phyloP scores from a whole-genome alignment of 2,888 invertebrate species.

The Galerucella nymphaeae region DNA sequence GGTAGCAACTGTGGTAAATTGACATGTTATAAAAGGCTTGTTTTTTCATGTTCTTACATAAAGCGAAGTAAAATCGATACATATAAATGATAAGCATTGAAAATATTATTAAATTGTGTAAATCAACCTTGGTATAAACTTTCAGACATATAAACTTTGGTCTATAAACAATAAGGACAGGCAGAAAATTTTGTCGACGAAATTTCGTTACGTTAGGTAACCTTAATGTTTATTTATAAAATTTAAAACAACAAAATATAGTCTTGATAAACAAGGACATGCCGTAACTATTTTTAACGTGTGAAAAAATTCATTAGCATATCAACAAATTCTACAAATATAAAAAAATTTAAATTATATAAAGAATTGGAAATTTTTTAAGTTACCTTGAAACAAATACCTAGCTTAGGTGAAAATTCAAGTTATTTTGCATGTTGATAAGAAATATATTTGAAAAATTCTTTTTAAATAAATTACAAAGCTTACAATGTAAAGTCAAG shows the following conservation, averaged over 20 bases:
- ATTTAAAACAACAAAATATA: conserved; percentile 10
- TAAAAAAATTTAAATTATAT: no score
- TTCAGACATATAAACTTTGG: conserved; percentile 16
- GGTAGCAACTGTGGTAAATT: background rate
- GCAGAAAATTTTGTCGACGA: conserved; percentile 10
- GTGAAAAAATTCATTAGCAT: no score
- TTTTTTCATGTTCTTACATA: background rate
- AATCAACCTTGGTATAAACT: conserved; percentile 23
- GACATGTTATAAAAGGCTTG: background rate
- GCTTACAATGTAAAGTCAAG: no score
- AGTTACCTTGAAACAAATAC: no score
- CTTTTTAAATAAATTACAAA: no score
- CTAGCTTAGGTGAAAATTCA: no score
- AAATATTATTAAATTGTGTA: background rate
- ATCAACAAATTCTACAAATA: no score
- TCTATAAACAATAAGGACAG: conserved; percentile 22
- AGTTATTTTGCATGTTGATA: no score
- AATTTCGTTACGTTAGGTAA: conserved; percentile 20
- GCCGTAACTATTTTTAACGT: no score
- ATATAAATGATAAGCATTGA: background rate
- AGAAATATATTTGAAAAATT: no score
- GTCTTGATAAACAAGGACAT: background rate
- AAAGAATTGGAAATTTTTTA: no score
- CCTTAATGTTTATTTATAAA: conserved; percentile 24
- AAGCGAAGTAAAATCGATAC: conserved; percentile 1